phyloP scores from a whole-genome alignment of 2,888 invertebrate species.

The Agrotis exclamationis region DNA sequence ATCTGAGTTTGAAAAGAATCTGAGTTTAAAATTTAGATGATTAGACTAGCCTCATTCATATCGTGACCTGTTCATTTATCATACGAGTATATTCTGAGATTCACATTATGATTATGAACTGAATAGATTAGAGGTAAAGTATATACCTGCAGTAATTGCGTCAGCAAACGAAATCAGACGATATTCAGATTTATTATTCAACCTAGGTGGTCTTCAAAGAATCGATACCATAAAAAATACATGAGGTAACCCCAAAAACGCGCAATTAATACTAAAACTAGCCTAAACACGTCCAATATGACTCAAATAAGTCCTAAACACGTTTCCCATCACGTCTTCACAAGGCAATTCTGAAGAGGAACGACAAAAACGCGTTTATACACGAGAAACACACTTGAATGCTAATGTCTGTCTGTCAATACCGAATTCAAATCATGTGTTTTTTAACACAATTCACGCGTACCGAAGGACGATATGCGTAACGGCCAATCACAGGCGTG shows the following conservation, averaged over 20 bases:
- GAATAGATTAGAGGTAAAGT: background rate
- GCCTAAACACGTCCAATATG: constrained; percentile 54
- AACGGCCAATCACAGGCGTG: constrained; percentile 64
- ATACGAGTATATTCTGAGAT: background rate
- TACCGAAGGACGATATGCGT: constrained; percentile 80
- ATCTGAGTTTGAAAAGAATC: no score
- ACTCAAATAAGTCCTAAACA: constrained; percentile 62
- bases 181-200: constrained; percentile 24
- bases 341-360: constrained; percentile 84
- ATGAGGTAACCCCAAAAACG: constrained; percentile 18
- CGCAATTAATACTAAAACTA: constrained; percentile 47
- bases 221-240: constrained; percentile 12
- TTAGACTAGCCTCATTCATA: background rate
- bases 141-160: background rate
- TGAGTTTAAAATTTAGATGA: background rate
- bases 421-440: constrained; percentile 82
- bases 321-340: constrained; percentile 84
- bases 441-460: constrained; percentile 79
- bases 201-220: constrained; percentile 43
- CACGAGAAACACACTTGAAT: constrained; percentile 81
- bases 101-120: background rate
- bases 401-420: constrained; percentile 80
- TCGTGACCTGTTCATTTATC: background rate
- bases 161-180: background rate
- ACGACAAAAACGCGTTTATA: constrained; percentile 86